These are phyloP conservation scores for Zaprionus obscuricornis DNA, from an alignment of 2,888 invertebrate species.

Conservation along the genomic window DNA sequence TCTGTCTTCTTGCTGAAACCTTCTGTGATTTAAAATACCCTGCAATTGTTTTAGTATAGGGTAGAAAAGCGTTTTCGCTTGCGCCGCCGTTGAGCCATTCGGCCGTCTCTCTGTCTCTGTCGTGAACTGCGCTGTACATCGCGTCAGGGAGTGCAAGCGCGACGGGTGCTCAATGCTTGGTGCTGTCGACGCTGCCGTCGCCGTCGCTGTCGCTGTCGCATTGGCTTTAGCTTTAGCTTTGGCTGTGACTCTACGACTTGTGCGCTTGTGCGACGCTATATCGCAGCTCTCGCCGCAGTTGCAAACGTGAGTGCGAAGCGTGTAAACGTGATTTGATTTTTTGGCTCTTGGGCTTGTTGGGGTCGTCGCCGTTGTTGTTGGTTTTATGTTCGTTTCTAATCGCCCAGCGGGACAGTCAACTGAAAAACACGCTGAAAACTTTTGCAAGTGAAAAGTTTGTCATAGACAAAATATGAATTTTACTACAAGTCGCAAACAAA, in stretches of 20 bases:
- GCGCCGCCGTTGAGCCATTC: slow-evolving; percentile 44
- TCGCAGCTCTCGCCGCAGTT: slow-evolving; percentile 69
- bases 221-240: slow-evolving; percentile 12
- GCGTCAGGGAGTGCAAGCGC: slow-evolving; percentile 20
- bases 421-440: slow-evolving; percentile 33
- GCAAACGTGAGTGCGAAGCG: slow-evolving; percentile 79
- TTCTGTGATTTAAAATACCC: neutral
- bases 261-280: too few relatives aligned
- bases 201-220: slow-evolving; percentile 22
- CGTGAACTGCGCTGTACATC: slow-evolving; percentile 25
- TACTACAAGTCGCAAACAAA: slow-evolving; percentile 14
- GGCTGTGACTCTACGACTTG: slow-evolving; percentile 34
- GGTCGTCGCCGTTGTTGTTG: slow-evolving; percentile 11
- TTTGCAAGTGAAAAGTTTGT: slow-evolving; percentile 2
- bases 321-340: slow-evolving; percentile 78
- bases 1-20: too few relatives aligned
- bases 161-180: slow-evolving; percentile 23
- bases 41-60: slow-evolving; percentile 1
- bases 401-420: slow-evolving; percentile 7
- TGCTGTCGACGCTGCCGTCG: slow-evolving; percentile 30
- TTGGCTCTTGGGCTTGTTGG: slow-evolving; percentile 43
- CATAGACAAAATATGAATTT: slow-evolving; percentile 53
- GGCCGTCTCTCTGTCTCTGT: slow-evolving; percentile 42
- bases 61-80: slow-evolving; percentile 69
- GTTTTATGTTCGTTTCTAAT: slow-evolving; percentile 21